Percentiles rank a stretch among this genome's conserved stretches.
Conservation (phyloP, 2,797 vertebrate genomes). For the Notolabrus celidotus region DNA sequence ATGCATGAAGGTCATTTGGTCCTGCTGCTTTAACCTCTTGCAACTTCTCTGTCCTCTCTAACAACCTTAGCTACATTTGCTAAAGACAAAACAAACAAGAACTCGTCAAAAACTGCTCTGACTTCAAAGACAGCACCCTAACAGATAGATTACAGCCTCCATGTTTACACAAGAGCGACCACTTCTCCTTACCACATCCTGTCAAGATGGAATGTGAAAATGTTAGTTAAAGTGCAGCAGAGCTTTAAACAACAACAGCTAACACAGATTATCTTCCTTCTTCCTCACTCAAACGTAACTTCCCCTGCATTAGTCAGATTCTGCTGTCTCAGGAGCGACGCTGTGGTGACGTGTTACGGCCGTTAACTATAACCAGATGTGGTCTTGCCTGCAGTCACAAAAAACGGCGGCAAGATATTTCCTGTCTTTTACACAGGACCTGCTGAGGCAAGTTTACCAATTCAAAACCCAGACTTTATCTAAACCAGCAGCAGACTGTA, state of each 20-base stretch:
- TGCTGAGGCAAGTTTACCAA: slow-evolving; percentile 16
- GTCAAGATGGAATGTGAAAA: neutral
- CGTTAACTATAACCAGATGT: slow-evolving; percentile 78
- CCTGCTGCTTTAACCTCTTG: neutral
- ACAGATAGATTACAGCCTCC: neutral
- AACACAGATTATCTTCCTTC: slow-evolving; percentile 38
- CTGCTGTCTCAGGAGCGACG: slow-evolving; percentile 39
- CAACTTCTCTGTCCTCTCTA: no score
- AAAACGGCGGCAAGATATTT: slow-evolving; percentile 11
- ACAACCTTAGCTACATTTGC: slow-evolving; percentile 3
- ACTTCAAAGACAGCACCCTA: slow-evolving; percentile 24
- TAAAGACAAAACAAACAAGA: slow-evolving; percentile 28
- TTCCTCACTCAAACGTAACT: slow-evolving; percentile 81
- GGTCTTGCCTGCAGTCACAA: slow-evolving; percentile 27
- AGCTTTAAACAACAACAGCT: slow-evolving; percentile 38
- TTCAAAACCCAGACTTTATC: neutral
- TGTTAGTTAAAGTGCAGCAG: slow-evolving; percentile 7
- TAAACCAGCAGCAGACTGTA: neutral
- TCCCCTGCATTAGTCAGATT: slow-evolving; percentile 70
- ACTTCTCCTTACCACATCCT: slow-evolving; percentile 60
- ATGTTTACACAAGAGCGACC: slow-evolving; percentile 1
- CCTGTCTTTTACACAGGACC: neutral
- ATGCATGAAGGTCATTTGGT: neutral
- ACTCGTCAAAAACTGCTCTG: slow-evolving; percentile 3
- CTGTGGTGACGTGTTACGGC: slow-evolving; percentile 38